Evolutionary conservation across 2,888 invertebrate species (phyloP), one percentile per base, ranked within the genome.

Genomic region (Drosophila macrospina): DNA sequence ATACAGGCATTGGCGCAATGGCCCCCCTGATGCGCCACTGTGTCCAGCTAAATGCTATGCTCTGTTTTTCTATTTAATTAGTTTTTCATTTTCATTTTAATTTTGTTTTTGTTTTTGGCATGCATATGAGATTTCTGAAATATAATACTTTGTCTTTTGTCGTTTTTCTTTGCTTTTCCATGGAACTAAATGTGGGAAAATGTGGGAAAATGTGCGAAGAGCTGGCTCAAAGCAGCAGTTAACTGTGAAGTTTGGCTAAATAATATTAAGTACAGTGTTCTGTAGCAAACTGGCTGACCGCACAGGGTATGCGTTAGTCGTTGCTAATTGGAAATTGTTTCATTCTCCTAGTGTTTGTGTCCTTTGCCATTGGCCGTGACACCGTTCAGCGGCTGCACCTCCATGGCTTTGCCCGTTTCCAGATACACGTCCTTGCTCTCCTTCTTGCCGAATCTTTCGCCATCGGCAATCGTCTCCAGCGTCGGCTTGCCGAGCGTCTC

Each of bases 401-500:
- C 90, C 16, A 75, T 48, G 0, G 86, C 80, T 34, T 70, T 80
- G 11, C 76, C 88, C 52, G 81, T 48, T 45, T 90, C 90, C 44
- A 88, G 10, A 16, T 82, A 77, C 11, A 60, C 76, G 7, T 72
- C 78, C 1, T 11, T 51, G n/a, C 48, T 55, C 32, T 48, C 50
- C 60, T 83, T 93, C 91, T 93, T 93, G 54, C 94, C 94, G 80
- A 94, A 94, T 34, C 93, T 93, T 91, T 97, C 96, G 1, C 96
- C 96, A 86, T 97, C 97, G 84, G 95, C 95, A 69, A 97, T 93
- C 0, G 97, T 97, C 85, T 97, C 97, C 0, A 97, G 95, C 32
- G 97, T 93, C 78, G 95, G 95, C 77, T 94, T 95, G 62, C 95
- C 95, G 62, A 95, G 93, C 0, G 97, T 97, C 91, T 97, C 97